Evolutionary conservation across 2,797 vertebrate genomes (phyloP).

Genomic region (Cetoscarus ocellatus): DNA sequence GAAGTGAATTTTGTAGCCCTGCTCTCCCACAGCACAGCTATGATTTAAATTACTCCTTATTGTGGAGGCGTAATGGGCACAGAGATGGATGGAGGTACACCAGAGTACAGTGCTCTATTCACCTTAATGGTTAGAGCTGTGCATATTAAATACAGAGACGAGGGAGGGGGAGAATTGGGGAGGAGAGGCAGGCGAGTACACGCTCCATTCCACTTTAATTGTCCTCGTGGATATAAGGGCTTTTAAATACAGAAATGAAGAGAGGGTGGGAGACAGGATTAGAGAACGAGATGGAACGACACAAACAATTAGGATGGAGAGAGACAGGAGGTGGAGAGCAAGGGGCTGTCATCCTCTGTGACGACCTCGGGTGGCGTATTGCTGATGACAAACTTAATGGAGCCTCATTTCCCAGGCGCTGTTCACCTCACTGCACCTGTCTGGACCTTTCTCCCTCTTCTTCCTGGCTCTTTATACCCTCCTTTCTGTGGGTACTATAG

Average conservation of each 20-base stretch:
- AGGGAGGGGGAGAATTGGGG: constrained; percentile 15
- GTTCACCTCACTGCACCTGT: constrained; percentile 74
- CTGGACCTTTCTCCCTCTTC: constrained; percentile 54
- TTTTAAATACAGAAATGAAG: constrained; percentile 53
- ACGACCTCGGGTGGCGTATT: constrained; percentile 66
- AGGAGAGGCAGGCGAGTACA: constrained; percentile 24
- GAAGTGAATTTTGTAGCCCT: constrained; percentile 20
- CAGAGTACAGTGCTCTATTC: constrained; percentile 36
- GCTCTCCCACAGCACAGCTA: constrained; percentile 21
- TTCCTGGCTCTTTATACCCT: constrained; percentile 23
- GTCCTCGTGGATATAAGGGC: constrained; percentile 30
- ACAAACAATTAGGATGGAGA: constrained; percentile 52
- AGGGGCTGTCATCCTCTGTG: constrained; percentile 36
- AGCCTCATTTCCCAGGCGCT: constrained; percentile 64
- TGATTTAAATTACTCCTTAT: constrained; percentile 55
- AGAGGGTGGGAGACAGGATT: constrained; percentile 24
- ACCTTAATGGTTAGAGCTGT: constrained; percentile 54
- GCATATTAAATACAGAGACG: constrained; percentile 52
- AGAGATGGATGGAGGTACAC: constrained; percentile 45
- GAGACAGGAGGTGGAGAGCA: background rate
- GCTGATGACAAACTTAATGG: constrained; percentile 75
- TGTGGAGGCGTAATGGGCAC: constrained; percentile 42
- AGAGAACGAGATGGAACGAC: constrained; percentile 45
- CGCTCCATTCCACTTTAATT: constrained; percentile 54
- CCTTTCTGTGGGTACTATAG: constrained; percentile 33